Evolutionary conservation across 64 coral and sea anemone species (phyloP), one percentile per base, ranked within the genome.

Genomic region (Pocillopora damicornis): DNA sequence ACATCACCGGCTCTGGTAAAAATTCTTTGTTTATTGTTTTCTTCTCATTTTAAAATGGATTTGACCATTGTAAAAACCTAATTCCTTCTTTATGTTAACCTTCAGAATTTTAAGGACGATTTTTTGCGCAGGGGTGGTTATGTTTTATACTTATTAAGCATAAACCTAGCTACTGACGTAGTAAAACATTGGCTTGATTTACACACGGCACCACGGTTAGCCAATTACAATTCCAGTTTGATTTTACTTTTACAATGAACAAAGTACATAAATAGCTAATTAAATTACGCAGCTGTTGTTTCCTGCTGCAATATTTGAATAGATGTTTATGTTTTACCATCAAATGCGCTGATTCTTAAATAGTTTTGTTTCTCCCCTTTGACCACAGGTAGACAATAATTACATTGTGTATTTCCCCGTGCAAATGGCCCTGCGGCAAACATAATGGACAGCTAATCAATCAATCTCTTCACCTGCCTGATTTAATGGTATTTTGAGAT

Each of bases 401-500:
- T 72, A 85, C 81, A 25, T 25, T 71, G 22, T 20, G 17, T 23
- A 42, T 18, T 66, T 68, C 61, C 37, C 38, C 81, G 62, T 72
- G 81, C 20, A 45, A 82, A 85, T 45, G 63, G 56, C 81, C 16
- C 65, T 42, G 18, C 42, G 63, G 17, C n/a, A 85, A 85, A 58
- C 18, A 11, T 85, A 85, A 85, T 85, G 81, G 64, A 85, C 59
- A 63, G 26, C 9, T 65, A 26, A 10, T 72, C 81, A 85, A 85
- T 72, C 81, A 85, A 72, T 85, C 63, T 69, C 45, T 57, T n/a
- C 81, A 85, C 63, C 81, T 85, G 81, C 65, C 81, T 68, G 34
- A 23, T 22, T 71, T 57, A 85, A 85, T 85, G 81, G 81, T 85
- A 65, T 85, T 85, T 85, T 71, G 64, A 85, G 81, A 85, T 85